A percentile compares a stretch with the other conserved stretches of the same genome.
Evolutionary conservation across 2,888 invertebrate genomes (phyloP).

Genomic region (Aporophyla lueneburgensis): DNA sequence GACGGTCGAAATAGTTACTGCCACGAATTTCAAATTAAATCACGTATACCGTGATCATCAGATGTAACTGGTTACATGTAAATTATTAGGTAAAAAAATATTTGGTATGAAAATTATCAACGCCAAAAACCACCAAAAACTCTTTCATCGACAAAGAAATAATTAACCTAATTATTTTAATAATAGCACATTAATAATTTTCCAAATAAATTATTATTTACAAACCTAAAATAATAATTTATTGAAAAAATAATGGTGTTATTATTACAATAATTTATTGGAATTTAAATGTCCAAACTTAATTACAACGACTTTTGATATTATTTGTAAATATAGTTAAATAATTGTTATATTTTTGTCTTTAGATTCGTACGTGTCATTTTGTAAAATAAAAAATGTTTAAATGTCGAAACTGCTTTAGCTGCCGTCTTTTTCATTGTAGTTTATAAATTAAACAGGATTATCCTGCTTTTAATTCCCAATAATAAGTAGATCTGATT

Average conservation of each 20-base stretch:
- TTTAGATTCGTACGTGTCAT: constrained; percentile 68
- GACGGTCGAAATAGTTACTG: too few relatives aligned
- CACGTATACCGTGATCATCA: constrained; percentile 4
- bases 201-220: constrained; percentile 23
- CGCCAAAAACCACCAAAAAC: constrained; percentile 13
- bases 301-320: constrained; percentile 75
- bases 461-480: constrained; percentile 23
- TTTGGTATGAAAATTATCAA: not conserved
- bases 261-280: constrained; percentile 58
- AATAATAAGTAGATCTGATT: constrained; percentile 23
- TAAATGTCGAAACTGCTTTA: constrained; percentile 51
- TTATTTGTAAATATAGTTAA: constrained; percentile 65
- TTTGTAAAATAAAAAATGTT: constrained; percentile 62
- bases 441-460: constrained; percentile 12
- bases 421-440: not conserved
- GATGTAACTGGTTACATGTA: not conserved
- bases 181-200: constrained; percentile 10
- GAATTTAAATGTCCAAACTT: constrained; percentile 71
- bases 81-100: not conserved
- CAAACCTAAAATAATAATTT: constrained; percentile 7
- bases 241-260: constrained; percentile 36
- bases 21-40: not conserved
- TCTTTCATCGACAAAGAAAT: constrained; percentile 53
- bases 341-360: constrained; percentile 66
- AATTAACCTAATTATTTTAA: constrained; percentile 46